A percentile compares a stretch with the other conserved stretches of the same genome.
These are phyloP conservation scores for Pseudococcus viburni DNA, from an alignment of 2,888 invertebrate species.

Conservation along the genomic window DNA sequence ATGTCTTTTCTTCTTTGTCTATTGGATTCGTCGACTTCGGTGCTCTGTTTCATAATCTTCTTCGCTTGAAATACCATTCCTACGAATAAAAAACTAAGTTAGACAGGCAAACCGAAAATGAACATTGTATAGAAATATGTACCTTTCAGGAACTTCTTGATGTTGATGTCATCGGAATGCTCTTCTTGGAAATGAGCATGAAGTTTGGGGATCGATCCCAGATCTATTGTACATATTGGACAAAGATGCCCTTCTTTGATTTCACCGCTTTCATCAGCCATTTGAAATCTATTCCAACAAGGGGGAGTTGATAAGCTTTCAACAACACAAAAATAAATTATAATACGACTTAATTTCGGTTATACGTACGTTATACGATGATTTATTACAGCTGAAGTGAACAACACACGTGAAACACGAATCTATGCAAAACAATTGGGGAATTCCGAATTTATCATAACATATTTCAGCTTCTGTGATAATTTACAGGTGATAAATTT, in stretches of 20 bases:
- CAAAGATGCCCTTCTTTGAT: constrained; percentile 95
- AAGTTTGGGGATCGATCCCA: constrained; percentile 86
- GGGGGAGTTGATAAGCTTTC: neutral
- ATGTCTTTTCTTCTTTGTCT: constrained; percentile 47
- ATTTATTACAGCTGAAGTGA: neutral
- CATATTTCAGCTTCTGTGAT: neutral
- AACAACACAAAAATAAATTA: neutral
- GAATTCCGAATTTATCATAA: neutral
- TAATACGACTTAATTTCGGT: neutral
- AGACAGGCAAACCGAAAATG: neutral
- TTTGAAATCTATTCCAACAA: neutral
- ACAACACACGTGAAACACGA: neutral
- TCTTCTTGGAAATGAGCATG: constrained; percentile 90
- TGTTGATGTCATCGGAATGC: constrained; percentile 90
- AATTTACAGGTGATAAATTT: neutral
- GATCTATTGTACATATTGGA: constrained; percentile 93
- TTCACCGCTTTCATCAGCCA: constrained; percentile 72
- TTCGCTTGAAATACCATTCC: constrained; percentile 89
- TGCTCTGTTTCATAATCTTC: constrained; percentile 85
- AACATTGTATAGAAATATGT: neutral
- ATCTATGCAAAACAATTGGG: neutral
- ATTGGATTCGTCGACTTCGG: constrained; percentile 70
- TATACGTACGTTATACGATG: neutral
- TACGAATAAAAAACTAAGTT: constrained; percentile 69
- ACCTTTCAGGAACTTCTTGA: constrained; percentile 85